Conservation (phyloP, 1,140 invertebrate species). For the Lethrus apterus region DNA sequence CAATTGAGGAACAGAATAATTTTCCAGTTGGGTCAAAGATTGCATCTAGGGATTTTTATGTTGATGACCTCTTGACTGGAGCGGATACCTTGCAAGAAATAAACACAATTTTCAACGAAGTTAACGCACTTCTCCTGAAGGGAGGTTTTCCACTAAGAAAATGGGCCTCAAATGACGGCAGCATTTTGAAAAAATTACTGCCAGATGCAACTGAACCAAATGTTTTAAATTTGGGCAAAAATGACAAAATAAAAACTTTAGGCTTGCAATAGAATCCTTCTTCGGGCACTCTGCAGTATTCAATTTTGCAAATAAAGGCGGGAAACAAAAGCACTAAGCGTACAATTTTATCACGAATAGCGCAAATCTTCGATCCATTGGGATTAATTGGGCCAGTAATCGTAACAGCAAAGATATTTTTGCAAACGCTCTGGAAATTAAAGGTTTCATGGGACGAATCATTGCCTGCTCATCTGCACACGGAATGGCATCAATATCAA, state of each 20-base stretch:
- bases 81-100: conserved; percentile 1
- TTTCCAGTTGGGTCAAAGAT: conserved; percentile 27
- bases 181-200: too few species aligned
- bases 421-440: conserved; percentile 29
- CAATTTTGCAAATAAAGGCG: background rate
- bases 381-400: conserved; percentile 23
- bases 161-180: conserved; percentile 11
- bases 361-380: conserved; percentile 27
- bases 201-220: too few species aligned
- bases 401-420: conserved; percentile 29
- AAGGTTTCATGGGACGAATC: conserved; percentile 25
- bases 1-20: conserved; percentile 22
- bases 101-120: background rate
- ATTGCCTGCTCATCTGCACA: conserved; percentile 21
- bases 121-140: background rate
- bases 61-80: conserved; percentile 41
- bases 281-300: conserved; percentile 1
- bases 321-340: conserved; percentile 24
- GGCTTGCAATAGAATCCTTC: conserved; percentile 4
- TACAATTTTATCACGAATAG: conserved; percentile 23
- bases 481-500: conserved; percentile 5
- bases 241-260: too few species aligned
- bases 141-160: background rate
- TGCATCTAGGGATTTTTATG: conserved; percentile 35
- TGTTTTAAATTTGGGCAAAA: too few species aligned